Conservation (phyloP, 2,888 invertebrate species). For the Cheiracanthium punctorium region DNA sequence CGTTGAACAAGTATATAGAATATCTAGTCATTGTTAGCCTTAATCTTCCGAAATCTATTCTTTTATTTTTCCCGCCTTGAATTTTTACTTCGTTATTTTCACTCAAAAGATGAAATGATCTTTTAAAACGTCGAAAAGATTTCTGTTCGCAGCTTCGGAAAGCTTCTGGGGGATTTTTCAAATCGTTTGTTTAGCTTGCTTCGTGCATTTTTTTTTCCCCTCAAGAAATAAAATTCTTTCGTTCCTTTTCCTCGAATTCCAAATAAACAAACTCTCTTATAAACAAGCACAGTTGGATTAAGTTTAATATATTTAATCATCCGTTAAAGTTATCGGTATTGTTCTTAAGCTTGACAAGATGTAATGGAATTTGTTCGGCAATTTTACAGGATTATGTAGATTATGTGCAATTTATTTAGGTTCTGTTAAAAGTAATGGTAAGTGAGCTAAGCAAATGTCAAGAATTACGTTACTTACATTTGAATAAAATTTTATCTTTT, state of each 20-base stretch:
- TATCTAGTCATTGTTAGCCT: conserved; percentile 61
- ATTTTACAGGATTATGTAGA: not conserved
- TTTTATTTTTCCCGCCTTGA: not conserved
- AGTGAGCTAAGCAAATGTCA: no score
- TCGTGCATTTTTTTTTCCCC: conserved; percentile 28
- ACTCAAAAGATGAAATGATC: conserved; percentile 51
- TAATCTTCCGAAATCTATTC: conserved; percentile 35
- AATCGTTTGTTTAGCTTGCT: not conserved
- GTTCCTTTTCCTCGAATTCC: not conserved
- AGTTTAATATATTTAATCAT: not conserved
- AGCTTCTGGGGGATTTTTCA: conserved; percentile 22
- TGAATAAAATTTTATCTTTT: no score
- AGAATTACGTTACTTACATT: no score
- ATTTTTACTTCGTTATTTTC: conserved; percentile 22
- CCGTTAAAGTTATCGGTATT: not conserved
- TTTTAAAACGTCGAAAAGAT: conserved; percentile 59
- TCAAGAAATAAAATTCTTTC: conserved; percentile 44
- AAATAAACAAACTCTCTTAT: not conserved
- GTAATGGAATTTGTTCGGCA: not conserved
- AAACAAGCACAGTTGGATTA: not conserved
- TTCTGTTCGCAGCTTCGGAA: conserved; percentile 35
- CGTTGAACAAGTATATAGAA: conserved; percentile 56
- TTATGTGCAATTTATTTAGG: not conserved
- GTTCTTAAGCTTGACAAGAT: not conserved
- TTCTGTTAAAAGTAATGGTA: not conserved